These are phyloP conservation scores for Leptopilina boulardi DNA, from an alignment of 1,140 invertebrate genomes.

Conservation along the genomic window DNA sequence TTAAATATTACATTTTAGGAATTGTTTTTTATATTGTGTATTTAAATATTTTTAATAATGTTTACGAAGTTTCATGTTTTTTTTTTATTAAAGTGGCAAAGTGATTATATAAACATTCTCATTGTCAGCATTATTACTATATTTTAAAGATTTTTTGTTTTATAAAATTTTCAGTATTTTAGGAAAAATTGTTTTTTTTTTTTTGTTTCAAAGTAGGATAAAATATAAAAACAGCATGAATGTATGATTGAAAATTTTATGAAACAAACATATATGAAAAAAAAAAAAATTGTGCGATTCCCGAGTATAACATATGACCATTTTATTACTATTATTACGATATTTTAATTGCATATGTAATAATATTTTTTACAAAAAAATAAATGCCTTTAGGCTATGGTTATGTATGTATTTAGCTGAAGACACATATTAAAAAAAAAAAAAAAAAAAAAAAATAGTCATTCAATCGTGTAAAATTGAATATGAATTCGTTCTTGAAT, in stretches of 20 bases:
- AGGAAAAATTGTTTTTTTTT: neutral
- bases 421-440: conserved; percentile 1
- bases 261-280: neutral
- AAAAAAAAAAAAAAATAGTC: neutral
- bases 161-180: neutral
- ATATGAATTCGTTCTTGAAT: conserved; percentile 10
- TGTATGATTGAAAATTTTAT: neutral
- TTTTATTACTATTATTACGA: conserved; percentile 4
- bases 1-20: neutral
- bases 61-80: neutral
- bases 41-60: neutral
- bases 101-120: neutral
- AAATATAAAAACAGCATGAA: no score
- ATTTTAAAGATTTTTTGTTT: neutral
- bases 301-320: neutral
- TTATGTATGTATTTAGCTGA: conserved; percentile 3
- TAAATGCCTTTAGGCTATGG: neutral
- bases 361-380: conserved; percentile 10
- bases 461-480: neutral
- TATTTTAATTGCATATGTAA: conserved; percentile 8
- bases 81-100: neutral
- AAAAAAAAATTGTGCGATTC: neutral
- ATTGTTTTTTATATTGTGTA: neutral
- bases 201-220: neutral
- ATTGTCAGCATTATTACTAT: neutral